Conservation (phyloP, 2,888 invertebrate genomes). For the Baccha elongata region DNA sequence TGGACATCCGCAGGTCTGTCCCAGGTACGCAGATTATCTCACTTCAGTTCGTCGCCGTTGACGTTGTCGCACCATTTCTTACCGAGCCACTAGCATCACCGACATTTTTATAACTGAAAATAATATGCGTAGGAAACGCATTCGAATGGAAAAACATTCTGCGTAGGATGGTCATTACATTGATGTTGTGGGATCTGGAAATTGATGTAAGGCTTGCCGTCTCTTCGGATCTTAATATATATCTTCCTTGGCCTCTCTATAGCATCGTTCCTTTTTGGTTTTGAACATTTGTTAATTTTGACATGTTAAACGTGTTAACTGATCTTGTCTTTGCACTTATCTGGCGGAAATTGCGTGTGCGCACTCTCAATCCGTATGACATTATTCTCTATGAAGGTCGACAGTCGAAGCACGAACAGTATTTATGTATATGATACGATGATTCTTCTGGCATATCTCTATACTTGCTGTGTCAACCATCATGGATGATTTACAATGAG, state of each 20-base stretch:
- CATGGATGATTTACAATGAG: not conserved
- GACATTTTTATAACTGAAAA: not conserved
- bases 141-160: conserved; percentile 18
- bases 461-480: conserved; percentile 1
- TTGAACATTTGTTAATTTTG: conserved; percentile 57
- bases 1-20: conserved; percentile 5
- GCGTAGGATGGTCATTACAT: conserved; percentile 57
- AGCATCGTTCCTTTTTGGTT: conserved; percentile 17
- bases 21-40: not conserved
- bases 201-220: conserved; percentile 30
- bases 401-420: too few species aligned
- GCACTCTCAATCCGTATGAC: conserved; percentile 30
- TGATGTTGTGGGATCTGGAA: conserved; percentile 42
- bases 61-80: not conserved
- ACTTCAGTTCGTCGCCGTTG: not conserved
- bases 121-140: conserved; percentile 47
- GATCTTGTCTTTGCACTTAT: conserved; percentile 54
- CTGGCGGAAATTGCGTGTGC: conserved; percentile 12
- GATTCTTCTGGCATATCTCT: not conserved
- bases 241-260: not conserved
- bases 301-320: conserved; percentile 55
- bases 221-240: conserved; percentile 6
- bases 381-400: conserved; percentile 41
- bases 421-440: too few species aligned
- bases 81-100: not conserved